Base-by-base conservation (phyloP, 2,888 invertebrate species). In the Zonitis immaculata region DNA sequence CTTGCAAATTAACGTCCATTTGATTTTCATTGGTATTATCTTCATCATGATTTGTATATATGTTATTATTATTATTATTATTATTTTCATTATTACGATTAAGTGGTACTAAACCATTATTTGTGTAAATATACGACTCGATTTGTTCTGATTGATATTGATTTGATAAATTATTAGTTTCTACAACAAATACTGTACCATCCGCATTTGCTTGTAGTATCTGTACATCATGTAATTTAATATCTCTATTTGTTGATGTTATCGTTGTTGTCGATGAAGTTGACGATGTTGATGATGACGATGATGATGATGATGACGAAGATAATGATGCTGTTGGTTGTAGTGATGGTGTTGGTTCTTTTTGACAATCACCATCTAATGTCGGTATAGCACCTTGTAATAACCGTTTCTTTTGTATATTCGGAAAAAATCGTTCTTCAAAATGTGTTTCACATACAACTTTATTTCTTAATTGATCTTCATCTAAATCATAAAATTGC, bases 361-460 rank as follows among this genome's bases (percentile, higher is more conserved):
- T 7, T 54, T 50, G 63, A 58, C 65, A 66, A 25, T 69, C 73
- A 3, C 61, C 68, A 57, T 73, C 76, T 65, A 79, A 66, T 42
- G 80, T 81, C 44, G 83, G 84, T 46, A 83, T 70, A 39, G 83
- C 83, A 66, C 76, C 74, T 67, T 78, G 77, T 45, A 77, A 77
- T 35, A 84, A 74, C 57, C 82, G 78, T 42, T 80, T 80, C 72
- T 76, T 80, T 76, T 81, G 73, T 61, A 70, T 77, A 77, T 80
- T 75, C 70, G 70, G 63, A 68, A 82, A 82, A 65, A 73, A 73
- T 32, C 77, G 75, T 60, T 78, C 75, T 62, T 73, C 77, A 62
- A 84, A 84, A 67, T 84, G 84, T 62, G 80, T 71, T 64, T 83
- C 81, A 66, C 83, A 84, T 7, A 84, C 70, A 18, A 82, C 81